Evolutionary conservation across 1,140 invertebrate genomes (phyloP).

Genomic region (Aphis craccivora): DNA sequence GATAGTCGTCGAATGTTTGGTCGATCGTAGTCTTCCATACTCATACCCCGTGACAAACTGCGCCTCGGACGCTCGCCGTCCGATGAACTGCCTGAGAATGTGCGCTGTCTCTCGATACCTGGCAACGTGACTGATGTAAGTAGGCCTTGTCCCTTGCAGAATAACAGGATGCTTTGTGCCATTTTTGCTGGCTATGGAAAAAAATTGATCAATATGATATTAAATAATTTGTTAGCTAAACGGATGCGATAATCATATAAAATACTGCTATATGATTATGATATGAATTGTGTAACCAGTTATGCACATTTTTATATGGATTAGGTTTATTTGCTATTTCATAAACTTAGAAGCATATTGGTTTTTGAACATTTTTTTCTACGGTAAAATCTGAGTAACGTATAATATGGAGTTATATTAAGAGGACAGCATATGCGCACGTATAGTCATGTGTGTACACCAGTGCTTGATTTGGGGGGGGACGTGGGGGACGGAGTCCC

Average conservation of each 20-base stretch:
- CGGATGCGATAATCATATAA: too few relatives aligned
- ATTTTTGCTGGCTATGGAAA: conserved; percentile 76
- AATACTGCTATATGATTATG: neutral
- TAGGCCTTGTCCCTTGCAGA: conserved; percentile 81
- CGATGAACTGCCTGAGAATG: conserved; percentile 68
- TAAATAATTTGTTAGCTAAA: neutral
- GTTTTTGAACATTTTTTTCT: neutral
- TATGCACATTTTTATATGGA: neutral
- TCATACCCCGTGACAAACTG: conserved; percentile 72
- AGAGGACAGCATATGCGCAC: neutral
- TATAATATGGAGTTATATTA: too few relatives aligned
- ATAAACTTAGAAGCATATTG: neutral
- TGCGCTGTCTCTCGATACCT: conserved; percentile 72
- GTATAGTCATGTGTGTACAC: too few relatives aligned
- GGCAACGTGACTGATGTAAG: conserved; percentile 77
- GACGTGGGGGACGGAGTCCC: too few relatives aligned
- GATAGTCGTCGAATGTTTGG: conserved; percentile 79
- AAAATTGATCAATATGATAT: neutral
- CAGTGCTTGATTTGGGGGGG: too few relatives aligned
- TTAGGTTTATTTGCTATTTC: neutral
- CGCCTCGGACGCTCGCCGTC: conserved; percentile 65
- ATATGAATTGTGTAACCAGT: neutral
- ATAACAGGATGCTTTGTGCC: conserved; percentile 80
- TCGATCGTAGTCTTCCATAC: conserved; percentile 85
- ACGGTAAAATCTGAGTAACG: neutral